A percentile compares a stretch with the other conserved stretches of the same genome.
phyloP scores from a whole-genome alignment of 2,113 vertebrate species.

The Cichladusa arquata region DNA sequence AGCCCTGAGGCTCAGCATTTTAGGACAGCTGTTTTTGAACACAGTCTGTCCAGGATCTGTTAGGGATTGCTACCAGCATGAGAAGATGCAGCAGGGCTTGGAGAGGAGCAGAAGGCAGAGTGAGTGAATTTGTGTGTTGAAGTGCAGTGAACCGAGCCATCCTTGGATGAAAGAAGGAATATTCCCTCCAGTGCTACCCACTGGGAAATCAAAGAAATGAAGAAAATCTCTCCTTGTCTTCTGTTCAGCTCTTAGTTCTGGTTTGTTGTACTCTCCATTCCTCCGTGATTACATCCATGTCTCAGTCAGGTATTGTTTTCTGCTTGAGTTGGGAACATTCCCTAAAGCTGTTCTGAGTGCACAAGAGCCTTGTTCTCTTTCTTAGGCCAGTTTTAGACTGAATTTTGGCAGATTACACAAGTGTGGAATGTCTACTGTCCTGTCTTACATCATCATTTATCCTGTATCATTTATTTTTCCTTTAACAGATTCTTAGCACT shows the following conservation, averaged over 20 bases:
- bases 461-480: conserved; percentile 40
- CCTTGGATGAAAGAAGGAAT: neutral
- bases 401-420: conserved; percentile 33
- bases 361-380: conserved; percentile 5
- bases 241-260: conserved; percentile 16
- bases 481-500: conserved; percentile 52
- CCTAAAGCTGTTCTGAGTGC: conserved; percentile 8
- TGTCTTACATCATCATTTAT: conserved; percentile 45
- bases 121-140: neutral
- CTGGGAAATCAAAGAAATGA: conserved; percentile 24
- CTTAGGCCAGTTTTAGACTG: conserved; percentile 4
- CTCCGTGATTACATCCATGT: neutral
- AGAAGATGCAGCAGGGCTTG: neutral
- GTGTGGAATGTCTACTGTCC: conserved; percentile 14
- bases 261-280: conserved; percentile 22
- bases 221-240: neutral
- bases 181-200: neutral
- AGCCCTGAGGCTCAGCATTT: neutral
- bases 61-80: neutral
- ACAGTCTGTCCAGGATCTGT: neutral
- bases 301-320: conserved; percentile 52
- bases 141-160: neutral
- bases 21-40: neutral
- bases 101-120: neutral
- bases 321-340: conserved; percentile 34